Base-by-base conservation (phyloP, 2,797 vertebrate genomes). In the Pangasius sanitwongsei region DNA sequence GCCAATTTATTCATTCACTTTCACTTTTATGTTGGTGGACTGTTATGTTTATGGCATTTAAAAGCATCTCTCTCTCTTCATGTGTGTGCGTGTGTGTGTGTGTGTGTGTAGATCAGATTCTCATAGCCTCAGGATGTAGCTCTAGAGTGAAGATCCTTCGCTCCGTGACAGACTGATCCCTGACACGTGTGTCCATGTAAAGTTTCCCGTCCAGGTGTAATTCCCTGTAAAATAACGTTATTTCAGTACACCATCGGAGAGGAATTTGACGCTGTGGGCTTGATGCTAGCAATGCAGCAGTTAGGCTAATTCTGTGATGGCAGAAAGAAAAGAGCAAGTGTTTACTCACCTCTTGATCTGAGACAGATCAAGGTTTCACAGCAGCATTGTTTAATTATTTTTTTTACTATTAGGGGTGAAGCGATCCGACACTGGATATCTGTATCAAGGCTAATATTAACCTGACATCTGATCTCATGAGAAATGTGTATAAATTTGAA, bases 181-280 rank as follows among this genome's bases (percentile, higher is more conserved):
- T 94, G 96, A 95, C 97, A 97, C 95, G 95, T 94, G 94, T 94
- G 95, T 97, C 95, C 95, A 96, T 95, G 96, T 97, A 97, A 98
- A 98, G 97, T 98, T 98, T 97, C 97, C 95, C 94, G 95, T 96
- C 96, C 97, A 97, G 96, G 97, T 98, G 97, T 97, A 97, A 98
- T 98, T 98, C 97, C 91, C 95, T 96, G 96, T 97, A 97, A 98
- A 98, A 97, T 95, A 95, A 96, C 96, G 88, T 97, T 96, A 97
- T 97, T 97, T 97, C 96, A 95, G 96, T 96, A 95, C 92, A 91
- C 91, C 92, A 91, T 93, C 31, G 91, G 89, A 93, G 91, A 94
- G 93, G 92, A 93, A 94, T 94, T 92, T 93, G 94, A 89, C 90
- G 91, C 85, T 89, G 92, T 57, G 16, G 93, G 93, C 86, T 92